Evolutionary conservation across 2,113 vertebrate genomes (phyloP), one percentile per base, ranked within the genome.

Genomic region (Coptodon bakossiorum): DNA sequence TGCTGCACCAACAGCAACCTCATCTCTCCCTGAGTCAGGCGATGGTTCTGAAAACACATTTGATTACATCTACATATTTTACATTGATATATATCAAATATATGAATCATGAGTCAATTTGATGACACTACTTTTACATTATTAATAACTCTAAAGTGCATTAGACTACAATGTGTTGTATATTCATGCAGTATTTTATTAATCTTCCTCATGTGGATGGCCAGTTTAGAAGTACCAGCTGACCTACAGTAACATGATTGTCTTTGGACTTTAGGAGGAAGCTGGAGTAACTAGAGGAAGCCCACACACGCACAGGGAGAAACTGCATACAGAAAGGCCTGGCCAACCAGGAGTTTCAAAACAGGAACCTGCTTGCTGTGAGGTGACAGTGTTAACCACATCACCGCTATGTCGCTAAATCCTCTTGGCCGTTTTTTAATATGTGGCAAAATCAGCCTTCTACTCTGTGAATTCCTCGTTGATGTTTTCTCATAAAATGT

Each of bases 1-100:
- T 34, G 88, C 89, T 6, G 89, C 52, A 22, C 94, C 93, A 9
- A 95, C 79, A 24, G 66, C 63, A 0, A 93, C 83, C 29, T 93
- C 94, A n/a, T 86, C 91, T 43, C 6, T 92, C 10, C 84, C 80
- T 11, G 90, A 59, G 53, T 92, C 68, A 16, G 50, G 1, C 0
- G 52, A 5, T 6, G 79, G 56, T 0, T 89, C 91, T 94, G 83
- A 81, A 86, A 88, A 61, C 31, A 82, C 10, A 61, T 52, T 40
- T 22, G 4, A 36, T 66, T 50, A 63, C 2, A 17, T 36, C 14
- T 14, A 48, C 16, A n/a, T 6, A 31, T 19, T 12, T 59, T 81
- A 6, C 5, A 19, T 16, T 81, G 4, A 81, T 7, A 19, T 50
- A 50, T 8, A 17, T 50, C 16, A 6, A 57, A 57, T 56, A 56